Conservation (phyloP, 2,113 vertebrate genomes). For the Synchiropus splendidus region DNA sequence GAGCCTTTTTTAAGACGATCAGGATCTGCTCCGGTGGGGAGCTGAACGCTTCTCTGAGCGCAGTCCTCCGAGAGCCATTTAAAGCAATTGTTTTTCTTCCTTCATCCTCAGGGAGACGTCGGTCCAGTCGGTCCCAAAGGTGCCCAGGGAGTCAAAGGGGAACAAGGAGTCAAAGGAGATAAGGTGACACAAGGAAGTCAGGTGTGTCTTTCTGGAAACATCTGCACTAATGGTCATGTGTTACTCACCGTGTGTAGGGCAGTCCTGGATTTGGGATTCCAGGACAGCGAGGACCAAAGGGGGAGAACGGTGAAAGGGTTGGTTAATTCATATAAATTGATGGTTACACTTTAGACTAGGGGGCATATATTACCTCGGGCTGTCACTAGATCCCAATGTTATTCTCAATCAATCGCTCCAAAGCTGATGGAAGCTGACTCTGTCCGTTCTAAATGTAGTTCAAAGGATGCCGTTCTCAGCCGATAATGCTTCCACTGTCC, state of each 20-base stretch:
- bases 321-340: conserved; percentile 53
- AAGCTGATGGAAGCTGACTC: no score
- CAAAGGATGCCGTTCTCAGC: no score
- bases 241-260: conserved; percentile 55
- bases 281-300: conserved; percentile 76
- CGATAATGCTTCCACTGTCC: no score
- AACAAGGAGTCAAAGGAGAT: conserved; percentile 74
- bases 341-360: no score
- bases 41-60: conserved; percentile 23
- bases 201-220: no score
- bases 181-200: no score
- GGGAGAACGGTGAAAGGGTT: conserved; percentile 80
- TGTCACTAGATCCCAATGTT: no score
- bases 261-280: conserved; percentile 82
- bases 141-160: conserved; percentile 70
- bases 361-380: no score
- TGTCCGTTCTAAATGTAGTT: no score
- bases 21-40: neutral
- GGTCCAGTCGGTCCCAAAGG: conserved; percentile 70
- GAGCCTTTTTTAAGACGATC: no score
- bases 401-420: no score
- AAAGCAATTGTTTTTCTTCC: conserved; percentile 18
- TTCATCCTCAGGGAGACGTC: conserved; percentile 66
- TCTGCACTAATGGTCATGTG: neutral
- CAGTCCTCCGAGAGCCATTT: conserved; percentile 27